Conservation (phyloP, 37 sponge, comb jelly and placozoan species). For the Amphimedon queenslandica region DNA sequence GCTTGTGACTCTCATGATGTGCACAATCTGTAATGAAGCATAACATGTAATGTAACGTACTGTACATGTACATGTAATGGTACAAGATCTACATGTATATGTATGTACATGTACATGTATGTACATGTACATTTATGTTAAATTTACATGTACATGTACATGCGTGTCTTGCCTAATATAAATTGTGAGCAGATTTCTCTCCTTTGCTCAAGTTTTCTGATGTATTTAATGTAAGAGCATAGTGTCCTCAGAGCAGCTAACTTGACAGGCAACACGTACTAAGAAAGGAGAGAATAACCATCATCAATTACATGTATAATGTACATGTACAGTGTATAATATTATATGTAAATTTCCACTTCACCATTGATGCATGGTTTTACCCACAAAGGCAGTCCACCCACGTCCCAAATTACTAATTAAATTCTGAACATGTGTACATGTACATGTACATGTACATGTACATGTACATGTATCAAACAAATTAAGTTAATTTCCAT, state of each 20-base stretch:
- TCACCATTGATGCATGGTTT: too few relatives aligned
- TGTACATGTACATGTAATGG: background rate
- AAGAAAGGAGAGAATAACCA: background rate
- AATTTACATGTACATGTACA: too few relatives aligned
- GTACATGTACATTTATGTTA: too few relatives aligned
- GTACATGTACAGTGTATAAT: background rate
- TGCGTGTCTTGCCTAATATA: slow-evolving; percentile 56
- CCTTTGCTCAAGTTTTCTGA: slow-evolving; percentile 56
- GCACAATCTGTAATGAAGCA: slow-evolving; percentile 52
- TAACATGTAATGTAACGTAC: background rate
- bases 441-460: too few relatives aligned
- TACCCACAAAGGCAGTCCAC: too few relatives aligned
- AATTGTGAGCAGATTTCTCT: slow-evolving; percentile 40
- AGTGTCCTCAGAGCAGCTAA: slow-evolving; percentile 48
- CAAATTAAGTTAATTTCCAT: too few relatives aligned
- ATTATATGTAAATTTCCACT: too few relatives aligned
- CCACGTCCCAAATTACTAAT: too few relatives aligned
- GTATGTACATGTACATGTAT: too few relatives aligned
- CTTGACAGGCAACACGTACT: slow-evolving; percentile 79
- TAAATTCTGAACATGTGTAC: too few relatives aligned
- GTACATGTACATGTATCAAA: too few relatives aligned
- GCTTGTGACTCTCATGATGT: slow-evolving; percentile 20
- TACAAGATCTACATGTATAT: too few relatives aligned
- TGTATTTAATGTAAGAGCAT: slow-evolving; percentile 34
- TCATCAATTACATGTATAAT: background rate